These are phyloP conservation scores for Xanthorhoe designata DNA, from an alignment of 2,888 invertebrate species.

Conservation along the genomic window DNA sequence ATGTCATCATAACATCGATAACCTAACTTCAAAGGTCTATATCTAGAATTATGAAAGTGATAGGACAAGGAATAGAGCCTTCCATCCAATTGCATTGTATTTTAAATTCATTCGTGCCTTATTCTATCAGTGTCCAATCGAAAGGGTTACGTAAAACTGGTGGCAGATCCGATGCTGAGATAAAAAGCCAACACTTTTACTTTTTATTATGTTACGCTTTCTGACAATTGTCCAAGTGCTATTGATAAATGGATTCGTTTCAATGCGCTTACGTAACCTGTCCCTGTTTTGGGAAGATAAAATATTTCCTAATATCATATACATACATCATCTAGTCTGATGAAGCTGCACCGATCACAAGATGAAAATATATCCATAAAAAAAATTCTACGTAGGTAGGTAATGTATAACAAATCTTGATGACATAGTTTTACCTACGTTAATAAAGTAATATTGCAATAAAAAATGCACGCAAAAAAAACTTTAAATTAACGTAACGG, in stretches of 20 bases:
- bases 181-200: constrained; percentile 69
- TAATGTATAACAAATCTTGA: no score
- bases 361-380: no score
- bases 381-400: no score
- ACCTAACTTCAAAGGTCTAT: no score
- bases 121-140: constrained; percentile 30
- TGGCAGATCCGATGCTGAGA: constrained; percentile 60
- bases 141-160: constrained; percentile 68
- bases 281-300: constrained; percentile 2
- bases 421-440: no score
- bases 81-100: background rate
- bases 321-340: no score
- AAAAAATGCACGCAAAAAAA: background rate
- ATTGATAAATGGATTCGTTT: constrained; percentile 43
- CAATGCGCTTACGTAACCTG: constrained; percentile 27
- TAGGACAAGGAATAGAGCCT: no score
- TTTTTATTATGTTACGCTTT: constrained; percentile 65
- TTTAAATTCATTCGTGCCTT: background rate
- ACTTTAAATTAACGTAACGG: background rate
- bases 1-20: no score
- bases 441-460: background rate
- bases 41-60: no score
- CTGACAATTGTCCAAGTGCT: constrained; percentile 47
- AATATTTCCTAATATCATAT: background rate
- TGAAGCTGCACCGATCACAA: no score